Evolutionary conservation across 37 sponge, comb jelly and placozoan species (phyloP).

Genomic region (Agelas oroides): DNA sequence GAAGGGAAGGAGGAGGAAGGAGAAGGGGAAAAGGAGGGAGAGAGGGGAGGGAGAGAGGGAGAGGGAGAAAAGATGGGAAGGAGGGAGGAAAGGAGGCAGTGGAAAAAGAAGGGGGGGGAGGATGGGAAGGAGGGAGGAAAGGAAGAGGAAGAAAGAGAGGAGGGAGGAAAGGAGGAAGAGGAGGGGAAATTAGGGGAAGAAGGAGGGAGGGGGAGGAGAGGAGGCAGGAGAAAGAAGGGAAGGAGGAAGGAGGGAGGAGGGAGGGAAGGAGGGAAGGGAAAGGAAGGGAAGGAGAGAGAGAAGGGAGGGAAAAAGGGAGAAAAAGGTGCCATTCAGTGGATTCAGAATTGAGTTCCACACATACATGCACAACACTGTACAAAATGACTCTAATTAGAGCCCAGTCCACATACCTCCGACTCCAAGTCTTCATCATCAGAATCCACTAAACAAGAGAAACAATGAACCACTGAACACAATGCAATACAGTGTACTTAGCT

Average conservation of each 20-base stretch:
- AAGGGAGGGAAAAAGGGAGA: not conserved
- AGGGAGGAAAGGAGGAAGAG: slow-evolving; percentile 14
- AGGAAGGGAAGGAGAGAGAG: not conserved
- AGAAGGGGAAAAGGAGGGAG: not conserved
- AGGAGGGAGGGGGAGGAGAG: not conserved
- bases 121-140: not conserved
- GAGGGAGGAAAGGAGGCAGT: not conserved
- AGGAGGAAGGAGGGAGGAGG: not conserved
- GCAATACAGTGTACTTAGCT: not conserved
- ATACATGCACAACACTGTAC: too few relatives aligned
- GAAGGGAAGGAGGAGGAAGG: not conserved
- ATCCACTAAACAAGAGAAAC: slow-evolving; percentile 41
- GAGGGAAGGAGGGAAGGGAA: not conserved
- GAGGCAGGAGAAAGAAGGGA: slow-evolving; percentile 7
- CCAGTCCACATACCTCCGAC: slow-evolving; percentile 68
- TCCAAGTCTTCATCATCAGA: slow-evolving; percentile 78
- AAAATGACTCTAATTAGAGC: not conserved
- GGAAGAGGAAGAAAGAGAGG: not conserved
- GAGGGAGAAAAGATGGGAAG: not conserved
- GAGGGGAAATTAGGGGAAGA: too few relatives aligned
- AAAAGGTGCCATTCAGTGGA: too few relatives aligned
- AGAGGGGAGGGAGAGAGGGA: not conserved
- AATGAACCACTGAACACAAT: not conserved
- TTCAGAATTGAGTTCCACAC: too few relatives aligned
- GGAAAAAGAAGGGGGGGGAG: not conserved